Conservation (phyloP, 2,888 invertebrate genomes). For the Lasioglossum zephyrum region DNA sequence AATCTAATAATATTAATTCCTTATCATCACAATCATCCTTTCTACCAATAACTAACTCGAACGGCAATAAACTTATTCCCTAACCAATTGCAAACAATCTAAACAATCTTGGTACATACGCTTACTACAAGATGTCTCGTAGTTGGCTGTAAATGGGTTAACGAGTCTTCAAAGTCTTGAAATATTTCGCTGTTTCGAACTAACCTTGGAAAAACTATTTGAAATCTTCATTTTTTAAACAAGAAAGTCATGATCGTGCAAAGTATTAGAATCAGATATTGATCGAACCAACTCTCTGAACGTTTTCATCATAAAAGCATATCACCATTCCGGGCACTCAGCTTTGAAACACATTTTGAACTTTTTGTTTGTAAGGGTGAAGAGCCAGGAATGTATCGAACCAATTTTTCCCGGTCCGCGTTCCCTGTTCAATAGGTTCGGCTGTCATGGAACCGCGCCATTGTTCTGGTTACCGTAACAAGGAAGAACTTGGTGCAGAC, state of each 20-base stretch:
- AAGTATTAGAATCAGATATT: background rate
- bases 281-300: background rate
- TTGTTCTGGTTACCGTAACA: background rate
- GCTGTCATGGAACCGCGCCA: background rate
- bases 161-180: too few species aligned
- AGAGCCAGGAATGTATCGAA: background rate
- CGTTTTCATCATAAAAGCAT: background rate
- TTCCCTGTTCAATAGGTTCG: background rate
- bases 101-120: too few species aligned
- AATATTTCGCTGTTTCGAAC: too few species aligned
- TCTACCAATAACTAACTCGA: too few species aligned
- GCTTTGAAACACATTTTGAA: background rate
- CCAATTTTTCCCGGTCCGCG: background rate
- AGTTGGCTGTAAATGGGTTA: too few species aligned
- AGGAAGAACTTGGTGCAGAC: conserved; percentile 1
- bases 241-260: background rate
- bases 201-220: background rate
- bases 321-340: background rate
- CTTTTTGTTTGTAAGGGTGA: background rate
- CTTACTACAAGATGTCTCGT: too few species aligned
- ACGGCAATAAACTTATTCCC: too few species aligned
- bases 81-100: too few species aligned
- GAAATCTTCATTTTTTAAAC: background rate
- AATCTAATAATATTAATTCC: too few species aligned
- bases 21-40: too few species aligned